A percentile compares a stretch with the other conserved stretches of the same genome.
These are phyloP conservation scores for Yasuhikotakia modesta DNA, from an alignment of 2,797 vertebrate species.

Conservation along the genomic window DNA sequence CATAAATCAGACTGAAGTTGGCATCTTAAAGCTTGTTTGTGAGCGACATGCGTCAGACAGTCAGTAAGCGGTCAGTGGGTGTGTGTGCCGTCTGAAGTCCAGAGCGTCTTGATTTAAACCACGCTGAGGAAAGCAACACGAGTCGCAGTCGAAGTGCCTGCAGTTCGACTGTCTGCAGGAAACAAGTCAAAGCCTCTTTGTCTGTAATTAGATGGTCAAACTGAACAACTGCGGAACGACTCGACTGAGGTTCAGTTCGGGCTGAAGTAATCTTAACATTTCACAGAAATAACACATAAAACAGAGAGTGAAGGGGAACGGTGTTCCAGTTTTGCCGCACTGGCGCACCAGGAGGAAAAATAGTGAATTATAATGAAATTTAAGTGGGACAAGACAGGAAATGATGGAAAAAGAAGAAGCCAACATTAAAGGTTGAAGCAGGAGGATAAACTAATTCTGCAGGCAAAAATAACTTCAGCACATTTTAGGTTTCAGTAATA, in stretches of 20 bases:
- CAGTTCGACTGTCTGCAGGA: slow-evolving; percentile 13
- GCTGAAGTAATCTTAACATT: background rate
- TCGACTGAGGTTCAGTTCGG: slow-evolving; percentile 14
- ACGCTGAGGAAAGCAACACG: slow-evolving; percentile 13
- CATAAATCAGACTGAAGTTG: background rate
- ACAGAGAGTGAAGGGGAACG: slow-evolving; percentile 2
- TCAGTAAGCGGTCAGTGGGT: slow-evolving; percentile 8
- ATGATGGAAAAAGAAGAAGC: slow-evolving; percentile 1
- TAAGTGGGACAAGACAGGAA: slow-evolving; percentile 13
- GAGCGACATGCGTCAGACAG: slow-evolving; percentile 5
- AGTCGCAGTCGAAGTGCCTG: too few species aligned
- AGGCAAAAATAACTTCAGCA: slow-evolving; percentile 24
- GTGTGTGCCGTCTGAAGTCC: slow-evolving; percentile 15
- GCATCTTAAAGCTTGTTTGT: background rate
- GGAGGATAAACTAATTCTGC: slow-evolving; percentile 24
- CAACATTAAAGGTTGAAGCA: slow-evolving; percentile 12
- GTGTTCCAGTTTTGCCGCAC: slow-evolving; percentile 2
- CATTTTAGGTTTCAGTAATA: background rate
- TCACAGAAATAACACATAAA: slow-evolving; percentile 1
- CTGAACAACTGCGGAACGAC: slow-evolving; percentile 18
- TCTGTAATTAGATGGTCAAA: slow-evolving; percentile 19
- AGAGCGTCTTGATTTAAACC: slow-evolving; percentile 7
- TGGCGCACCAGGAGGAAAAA: slow-evolving; percentile 14
- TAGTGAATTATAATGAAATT: slow-evolving; percentile 27
- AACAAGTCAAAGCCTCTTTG: slow-evolving; percentile 19